A percentile compares a stretch with the other conserved stretches of the same genome.
Conservation (phyloP, 64 coral and sea anemone genomes). For the Montipora cactus region DNA sequence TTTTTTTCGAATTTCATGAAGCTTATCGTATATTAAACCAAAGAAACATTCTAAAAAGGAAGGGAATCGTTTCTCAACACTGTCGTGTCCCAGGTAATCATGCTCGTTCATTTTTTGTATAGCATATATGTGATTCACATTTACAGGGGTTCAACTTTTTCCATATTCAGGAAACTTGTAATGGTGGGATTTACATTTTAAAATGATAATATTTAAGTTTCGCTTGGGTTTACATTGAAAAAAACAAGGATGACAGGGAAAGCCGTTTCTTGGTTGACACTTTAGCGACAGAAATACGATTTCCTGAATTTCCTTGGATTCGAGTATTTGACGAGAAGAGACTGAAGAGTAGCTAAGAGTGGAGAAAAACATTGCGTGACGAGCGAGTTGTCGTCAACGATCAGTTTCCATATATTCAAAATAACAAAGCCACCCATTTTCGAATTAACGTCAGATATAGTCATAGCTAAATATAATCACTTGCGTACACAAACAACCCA, state of each 20-base stretch:
- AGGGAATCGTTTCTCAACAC: not conserved
- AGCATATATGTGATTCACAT: not conserved
- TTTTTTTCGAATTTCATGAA: not conserved
- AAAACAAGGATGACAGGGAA: not conserved
- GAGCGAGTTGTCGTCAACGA: not conserved
- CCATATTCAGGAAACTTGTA: not conserved
- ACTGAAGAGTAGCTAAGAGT: not conserved
- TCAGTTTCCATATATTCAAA: not conserved
- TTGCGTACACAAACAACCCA: not conserved
- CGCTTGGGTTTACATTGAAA: not conserved
- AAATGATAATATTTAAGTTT: not conserved
- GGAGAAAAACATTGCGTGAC: not conserved
- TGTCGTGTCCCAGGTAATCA: not conserved
- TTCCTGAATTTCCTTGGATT: not conserved
- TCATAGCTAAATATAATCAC: conserved; percentile 31
- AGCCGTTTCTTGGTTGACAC: not conserved
- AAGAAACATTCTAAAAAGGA: not conserved
- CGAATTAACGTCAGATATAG: not conserved
- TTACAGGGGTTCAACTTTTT: not conserved
- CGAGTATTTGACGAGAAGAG: not conserved
- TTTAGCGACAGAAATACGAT: not conserved
- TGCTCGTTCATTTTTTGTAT: not conserved
- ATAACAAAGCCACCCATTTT: conserved; percentile 7
- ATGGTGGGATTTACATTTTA: not conserved
- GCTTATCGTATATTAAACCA: not conserved